Conservation (phyloP, 2,113 vertebrate species). For the Mesoclemmys tuberculata region DNA sequence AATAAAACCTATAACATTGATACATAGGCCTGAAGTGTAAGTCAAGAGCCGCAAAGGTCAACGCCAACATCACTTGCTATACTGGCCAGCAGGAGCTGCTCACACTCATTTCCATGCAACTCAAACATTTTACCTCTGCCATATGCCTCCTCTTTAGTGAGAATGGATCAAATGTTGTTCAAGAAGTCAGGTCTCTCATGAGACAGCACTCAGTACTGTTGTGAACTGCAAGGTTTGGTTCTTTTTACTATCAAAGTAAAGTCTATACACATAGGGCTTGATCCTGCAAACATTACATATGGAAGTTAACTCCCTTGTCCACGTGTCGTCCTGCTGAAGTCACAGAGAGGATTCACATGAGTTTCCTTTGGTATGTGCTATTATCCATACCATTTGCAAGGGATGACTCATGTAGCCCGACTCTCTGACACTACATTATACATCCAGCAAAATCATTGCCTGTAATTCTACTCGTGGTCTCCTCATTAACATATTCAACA, state of each 20-base stretch:
- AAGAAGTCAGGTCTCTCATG: not conserved
- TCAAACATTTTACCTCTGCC: not conserved
- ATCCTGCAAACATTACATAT: not conserved
- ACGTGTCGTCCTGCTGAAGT: not conserved
- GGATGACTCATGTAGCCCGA: not conserved
- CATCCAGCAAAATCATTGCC: constrained; percentile 18
- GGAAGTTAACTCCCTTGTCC: not conserved
- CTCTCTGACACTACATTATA: not conserved
- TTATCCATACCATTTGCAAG: not conserved
- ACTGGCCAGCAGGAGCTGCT: not conserved
- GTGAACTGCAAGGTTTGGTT: not conserved
- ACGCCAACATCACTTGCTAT: not conserved
- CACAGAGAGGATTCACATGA: not conserved
- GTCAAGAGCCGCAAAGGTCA: not conserved
- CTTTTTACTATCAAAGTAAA: not conserved
- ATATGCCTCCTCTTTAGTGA: not conserved
- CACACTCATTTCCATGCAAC: not conserved
- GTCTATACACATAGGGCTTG: not conserved
- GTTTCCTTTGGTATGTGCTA: not conserved
- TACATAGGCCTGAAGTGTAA: not conserved
- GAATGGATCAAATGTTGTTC: not conserved
- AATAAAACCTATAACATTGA: not conserved
- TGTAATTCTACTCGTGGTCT: not conserved
- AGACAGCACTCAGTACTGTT: not conserved
- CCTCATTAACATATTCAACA: not conserved